Conservation (phyloP, 2,888 invertebrate species). For the Strigamia maritima region DNA sequence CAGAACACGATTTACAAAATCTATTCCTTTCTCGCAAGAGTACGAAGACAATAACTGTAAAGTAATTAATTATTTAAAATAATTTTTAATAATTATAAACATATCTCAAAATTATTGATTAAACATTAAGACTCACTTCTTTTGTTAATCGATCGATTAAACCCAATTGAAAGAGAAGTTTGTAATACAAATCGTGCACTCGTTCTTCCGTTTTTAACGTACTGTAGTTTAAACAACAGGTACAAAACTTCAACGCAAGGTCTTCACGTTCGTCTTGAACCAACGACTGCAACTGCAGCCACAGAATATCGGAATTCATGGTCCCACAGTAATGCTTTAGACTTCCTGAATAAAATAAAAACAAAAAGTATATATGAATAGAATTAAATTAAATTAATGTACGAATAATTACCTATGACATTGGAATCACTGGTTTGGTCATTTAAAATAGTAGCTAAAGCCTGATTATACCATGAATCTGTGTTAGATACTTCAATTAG, state of each 20-base stretch:
- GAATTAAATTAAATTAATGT: no score
- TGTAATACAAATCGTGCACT: background rate
- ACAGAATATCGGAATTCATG: background rate
- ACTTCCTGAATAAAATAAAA: background rate
- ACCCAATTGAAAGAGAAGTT: background rate
- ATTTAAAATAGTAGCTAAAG: background rate
- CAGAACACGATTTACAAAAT: background rate
- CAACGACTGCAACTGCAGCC: background rate
- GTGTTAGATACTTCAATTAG: background rate
- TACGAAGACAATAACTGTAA: background rate
- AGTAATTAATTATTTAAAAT: background rate
- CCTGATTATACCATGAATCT: background rate
- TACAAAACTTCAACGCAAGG: constrained; percentile 15
- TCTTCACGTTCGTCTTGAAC: background rate
- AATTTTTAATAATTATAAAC: background rate
- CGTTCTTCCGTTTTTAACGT: background rate
- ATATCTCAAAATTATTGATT: background rate
- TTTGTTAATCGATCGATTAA: background rate
- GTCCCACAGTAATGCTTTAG: background rate
- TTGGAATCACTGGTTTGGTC: background rate
- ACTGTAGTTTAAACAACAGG: background rate
- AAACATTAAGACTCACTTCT: background rate
- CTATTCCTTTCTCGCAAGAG: background rate
- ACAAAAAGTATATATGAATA: no score
- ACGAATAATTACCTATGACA: background rate